phyloP scores from a whole-genome alignment of 2,113 vertebrate genomes.

The Hippocampus guttulatus region DNA sequence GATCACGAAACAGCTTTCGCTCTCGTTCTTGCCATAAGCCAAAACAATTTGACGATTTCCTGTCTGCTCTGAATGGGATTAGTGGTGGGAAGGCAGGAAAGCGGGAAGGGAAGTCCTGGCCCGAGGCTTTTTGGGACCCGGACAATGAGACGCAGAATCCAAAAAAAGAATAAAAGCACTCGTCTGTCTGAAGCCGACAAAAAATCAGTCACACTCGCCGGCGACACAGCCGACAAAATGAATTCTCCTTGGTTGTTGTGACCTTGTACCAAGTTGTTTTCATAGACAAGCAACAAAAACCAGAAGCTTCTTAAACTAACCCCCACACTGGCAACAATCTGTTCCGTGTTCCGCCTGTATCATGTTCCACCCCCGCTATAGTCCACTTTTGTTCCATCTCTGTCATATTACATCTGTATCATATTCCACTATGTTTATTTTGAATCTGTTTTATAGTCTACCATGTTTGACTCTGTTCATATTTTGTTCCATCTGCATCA shows the following conservation, averaged over 20 bases:
- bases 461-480: no score
- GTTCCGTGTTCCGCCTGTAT: background rate
- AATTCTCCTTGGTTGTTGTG: background rate
- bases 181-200: constrained; percentile 42
- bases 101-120: constrained; percentile 52
- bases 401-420: background rate
- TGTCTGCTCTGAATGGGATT: constrained; percentile 58
- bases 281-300: background rate
- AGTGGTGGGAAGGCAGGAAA: constrained; percentile 30
- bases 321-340: background rate
- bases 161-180: constrained; percentile 42
- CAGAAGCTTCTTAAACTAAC: background rate
- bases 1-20: background rate
- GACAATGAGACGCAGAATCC: background rate
- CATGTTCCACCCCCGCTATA: no score
- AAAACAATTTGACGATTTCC: constrained; percentile 17
- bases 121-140: constrained; percentile 35
- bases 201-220: constrained; percentile 46
- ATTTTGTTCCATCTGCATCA: no score
- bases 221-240: constrained; percentile 19
- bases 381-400: no score
- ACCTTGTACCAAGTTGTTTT: background rate
- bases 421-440: background rate
- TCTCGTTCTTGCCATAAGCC: background rate
- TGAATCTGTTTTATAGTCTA: no score